A percentile compares a stretch with the other conserved stretches of the same genome.
These are phyloP conservation scores for Avahi laniger DNA, from an alignment of 2,797 vertebrate species.

Conservation along the genomic window DNA sequence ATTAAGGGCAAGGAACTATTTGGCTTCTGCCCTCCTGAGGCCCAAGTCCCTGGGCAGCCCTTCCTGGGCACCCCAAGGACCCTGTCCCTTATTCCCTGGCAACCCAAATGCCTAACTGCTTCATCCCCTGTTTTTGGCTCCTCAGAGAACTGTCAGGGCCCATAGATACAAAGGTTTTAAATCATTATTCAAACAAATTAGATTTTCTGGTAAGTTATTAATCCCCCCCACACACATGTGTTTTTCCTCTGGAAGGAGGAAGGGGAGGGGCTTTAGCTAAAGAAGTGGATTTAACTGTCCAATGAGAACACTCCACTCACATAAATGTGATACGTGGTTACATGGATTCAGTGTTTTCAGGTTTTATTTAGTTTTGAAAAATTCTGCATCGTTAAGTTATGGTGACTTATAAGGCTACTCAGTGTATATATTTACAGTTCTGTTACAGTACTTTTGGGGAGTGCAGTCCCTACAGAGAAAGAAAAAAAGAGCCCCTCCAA, in stretches of 20 bases:
- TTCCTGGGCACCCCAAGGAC: fast-evolving
- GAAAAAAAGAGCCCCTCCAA: not conserved
- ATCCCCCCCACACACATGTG: fast-evolving
- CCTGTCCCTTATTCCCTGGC: slow-evolving; percentile 35
- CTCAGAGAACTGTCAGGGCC: slow-evolving; percentile 1
- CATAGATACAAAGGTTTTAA: slow-evolving; percentile 33
- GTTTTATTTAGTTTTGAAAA: slow-evolving; percentile 75
- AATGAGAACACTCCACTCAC: slow-evolving; percentile 62
- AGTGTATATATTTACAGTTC: slow-evolving; percentile 74
- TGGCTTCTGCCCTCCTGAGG: not conserved
- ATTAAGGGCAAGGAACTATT: not conserved
- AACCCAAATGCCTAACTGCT: not conserved
- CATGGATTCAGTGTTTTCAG: slow-evolving; percentile 79
- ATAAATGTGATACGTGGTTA: slow-evolving; percentile 76
- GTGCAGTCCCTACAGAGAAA: slow-evolving; percentile 56
- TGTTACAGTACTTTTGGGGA: slow-evolving; percentile 64
- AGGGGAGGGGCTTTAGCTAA: slow-evolving; percentile 65
- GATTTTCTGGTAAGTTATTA: slow-evolving; percentile 60
- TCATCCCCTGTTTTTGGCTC: not conserved
- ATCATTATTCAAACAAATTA: slow-evolving; percentile 59
- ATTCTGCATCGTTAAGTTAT: slow-evolving; percentile 73
- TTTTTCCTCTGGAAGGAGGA: slow-evolving; percentile 69
- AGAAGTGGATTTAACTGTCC: slow-evolving; percentile 62
- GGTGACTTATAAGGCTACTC: slow-evolving; percentile 71
- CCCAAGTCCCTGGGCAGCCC: not conserved